Conservation (phyloP, 2,797 vertebrate genomes). For the Spea hammondii region DNA sequence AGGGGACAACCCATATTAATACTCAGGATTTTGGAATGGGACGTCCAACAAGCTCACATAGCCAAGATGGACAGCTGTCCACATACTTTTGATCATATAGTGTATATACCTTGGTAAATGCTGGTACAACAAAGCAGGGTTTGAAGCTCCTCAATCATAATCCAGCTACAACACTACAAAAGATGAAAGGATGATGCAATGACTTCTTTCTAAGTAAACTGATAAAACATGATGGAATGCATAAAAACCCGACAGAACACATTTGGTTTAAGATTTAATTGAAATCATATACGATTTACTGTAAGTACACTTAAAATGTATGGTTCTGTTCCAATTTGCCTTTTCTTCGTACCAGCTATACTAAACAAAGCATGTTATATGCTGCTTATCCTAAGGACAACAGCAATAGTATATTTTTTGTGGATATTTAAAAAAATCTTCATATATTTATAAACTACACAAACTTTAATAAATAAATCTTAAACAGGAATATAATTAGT, state of each 20-base stretch:
- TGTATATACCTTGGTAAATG: too few relatives aligned
- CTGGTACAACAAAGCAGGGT: too few relatives aligned
- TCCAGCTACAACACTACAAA: background rate
- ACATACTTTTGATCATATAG: too few relatives aligned
- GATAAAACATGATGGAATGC: background rate
- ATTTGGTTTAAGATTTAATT: conserved; percentile 3
- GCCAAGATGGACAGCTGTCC: too few relatives aligned
- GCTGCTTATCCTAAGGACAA: background rate
- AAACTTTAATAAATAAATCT: conserved; percentile 2
- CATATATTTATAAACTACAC: background rate
- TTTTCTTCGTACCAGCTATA: background rate
- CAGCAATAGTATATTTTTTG: background rate
- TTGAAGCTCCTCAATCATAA: background rate
- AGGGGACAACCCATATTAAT: too few relatives aligned
- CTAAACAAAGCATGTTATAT: background rate
- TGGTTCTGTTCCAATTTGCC: background rate
- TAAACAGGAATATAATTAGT: background rate
- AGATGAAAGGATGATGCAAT: too few relatives aligned
- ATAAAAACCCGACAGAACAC: background rate
- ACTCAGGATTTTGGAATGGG: too few relatives aligned
- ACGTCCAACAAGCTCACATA: too few relatives aligned
- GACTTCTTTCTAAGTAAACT: too few relatives aligned
- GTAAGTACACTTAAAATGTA: conserved; percentile 7
- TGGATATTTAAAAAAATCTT: background rate
- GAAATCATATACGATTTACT: background rate